Evolutionary conservation across 2,888 invertebrate species (phyloP), one percentile per base, ranked within the genome.

Genomic region (Dasypogon diadema): DNA sequence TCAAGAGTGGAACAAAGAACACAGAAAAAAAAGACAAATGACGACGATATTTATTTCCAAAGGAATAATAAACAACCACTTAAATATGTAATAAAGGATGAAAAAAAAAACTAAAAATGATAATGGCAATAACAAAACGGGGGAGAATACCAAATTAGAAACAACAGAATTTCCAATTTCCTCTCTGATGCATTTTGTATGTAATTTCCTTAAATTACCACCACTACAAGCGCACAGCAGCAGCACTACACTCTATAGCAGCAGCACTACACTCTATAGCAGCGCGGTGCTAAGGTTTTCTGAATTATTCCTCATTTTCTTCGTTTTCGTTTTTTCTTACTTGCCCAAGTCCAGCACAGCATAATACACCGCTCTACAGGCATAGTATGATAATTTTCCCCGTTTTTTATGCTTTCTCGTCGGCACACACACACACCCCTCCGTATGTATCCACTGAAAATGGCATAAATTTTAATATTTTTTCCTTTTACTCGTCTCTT

Each of bases 121-220:
- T 68, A 68, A 68, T 68, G 37, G 42, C 42, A 58, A 26, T 30
- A 58, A 26, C 46, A 73, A 42, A 56, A 58, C 24, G 8, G 26
- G 46, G 22, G 46, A 46, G 56, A 73, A 58, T 56, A 73, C 56
- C 24, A 46, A 73, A 73, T 56, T 56, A 56, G 56, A 73, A 73
- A 73, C 73, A 73, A 73, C 56, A 73, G 56, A 73, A 56, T 56
- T 73, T 73, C 73, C 73, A 73, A 73, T 73, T 73, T 73, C 73
- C 73, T 73, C 56, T 73, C 58, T 58, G 56, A 56, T 70, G 70
- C 70, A 70, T 70, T 70, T 70, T 70, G 70, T 70, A 68, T 68
- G 70, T 70, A 70, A 70, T 70, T 70, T 70, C 54, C 70, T 51
- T 70, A 70, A 70, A 70, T 70, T 70, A 70, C 54, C 51, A 70